Conservation (phyloP, 2,113 vertebrate species). For the Boulengeromyrus knoepffleri region DNA sequence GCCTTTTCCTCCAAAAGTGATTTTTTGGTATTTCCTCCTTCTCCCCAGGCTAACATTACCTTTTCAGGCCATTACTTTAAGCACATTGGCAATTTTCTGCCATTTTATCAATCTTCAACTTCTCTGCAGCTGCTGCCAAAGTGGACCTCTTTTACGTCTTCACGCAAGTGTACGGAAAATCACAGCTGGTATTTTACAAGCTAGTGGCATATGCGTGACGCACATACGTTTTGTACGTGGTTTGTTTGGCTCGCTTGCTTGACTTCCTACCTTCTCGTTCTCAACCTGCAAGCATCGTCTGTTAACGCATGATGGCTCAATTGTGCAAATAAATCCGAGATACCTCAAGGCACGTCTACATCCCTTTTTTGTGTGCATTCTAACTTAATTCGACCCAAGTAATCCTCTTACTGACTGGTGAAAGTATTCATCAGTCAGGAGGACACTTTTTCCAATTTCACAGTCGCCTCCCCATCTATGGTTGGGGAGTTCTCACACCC, state of each 20-base stretch:
- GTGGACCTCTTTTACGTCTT: not conserved
- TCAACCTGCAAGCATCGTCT: not conserved
- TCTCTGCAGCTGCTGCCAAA: not conserved
- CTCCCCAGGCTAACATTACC: not conserved
- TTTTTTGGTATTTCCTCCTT: not conserved
- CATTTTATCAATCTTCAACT: not conserved
- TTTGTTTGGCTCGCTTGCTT: not conserved
- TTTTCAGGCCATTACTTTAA: not conserved
- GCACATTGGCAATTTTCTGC: not conserved
- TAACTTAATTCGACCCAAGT: not conserved
- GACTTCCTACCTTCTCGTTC: not conserved
- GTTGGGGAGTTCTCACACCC: not conserved
- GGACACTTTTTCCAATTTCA: slow-evolving; percentile 8
- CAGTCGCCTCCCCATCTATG: not conserved
- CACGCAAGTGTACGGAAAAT: not conserved
- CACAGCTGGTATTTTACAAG: not conserved
- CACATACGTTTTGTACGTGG: not conserved
- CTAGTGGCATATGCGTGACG: not conserved
- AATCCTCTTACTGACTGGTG: slow-evolving; percentile 5
- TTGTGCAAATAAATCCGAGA: not conserved
- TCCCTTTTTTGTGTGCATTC: not conserved
- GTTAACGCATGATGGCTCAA: not conserved
- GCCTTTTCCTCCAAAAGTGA: not conserved
- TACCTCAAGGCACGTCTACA: not conserved
- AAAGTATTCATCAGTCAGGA: slow-evolving; percentile 4